phyloP scores from a whole-genome alignment of 2,113 vertebrate species.

The Carettochelys insculpta region DNA sequence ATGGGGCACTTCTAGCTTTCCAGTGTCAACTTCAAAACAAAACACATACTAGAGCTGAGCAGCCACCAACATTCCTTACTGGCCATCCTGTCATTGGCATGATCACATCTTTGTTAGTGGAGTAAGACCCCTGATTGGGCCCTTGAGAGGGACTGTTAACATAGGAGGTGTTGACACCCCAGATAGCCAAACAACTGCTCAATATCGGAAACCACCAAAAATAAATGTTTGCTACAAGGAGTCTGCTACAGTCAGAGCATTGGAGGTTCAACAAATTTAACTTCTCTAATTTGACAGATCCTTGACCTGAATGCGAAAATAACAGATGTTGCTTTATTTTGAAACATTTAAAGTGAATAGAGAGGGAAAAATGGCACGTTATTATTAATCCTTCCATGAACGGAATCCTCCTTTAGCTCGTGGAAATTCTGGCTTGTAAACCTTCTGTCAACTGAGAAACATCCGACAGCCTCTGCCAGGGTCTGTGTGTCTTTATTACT shows the following conservation, averaged over 20 bases:
- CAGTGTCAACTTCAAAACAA: conserved; percentile 1
- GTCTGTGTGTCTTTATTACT: too few relatives aligned
- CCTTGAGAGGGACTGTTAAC: background rate
- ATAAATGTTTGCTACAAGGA: too few relatives aligned
- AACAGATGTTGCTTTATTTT: background rate
- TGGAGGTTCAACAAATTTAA: background rate
- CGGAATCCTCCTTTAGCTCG: too few relatives aligned
- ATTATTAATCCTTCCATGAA: background rate
- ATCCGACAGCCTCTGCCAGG: too few relatives aligned
- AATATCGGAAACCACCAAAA: too few relatives aligned
- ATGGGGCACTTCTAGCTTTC: conserved; percentile 35
- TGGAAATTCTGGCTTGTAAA: too few relatives aligned
- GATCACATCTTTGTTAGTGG: background rate
- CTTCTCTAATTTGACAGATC: background rate
- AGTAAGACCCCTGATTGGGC: background rate
- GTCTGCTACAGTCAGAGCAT: too few relatives aligned
- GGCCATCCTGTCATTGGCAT: background rate
- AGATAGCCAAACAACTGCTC: background rate
- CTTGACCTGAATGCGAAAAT: background rate
- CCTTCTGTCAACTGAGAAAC: too few relatives aligned
- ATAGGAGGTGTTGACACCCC: background rate
- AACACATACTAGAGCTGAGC: background rate
- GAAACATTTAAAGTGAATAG: background rate
- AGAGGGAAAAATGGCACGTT: background rate
- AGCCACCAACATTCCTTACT: background rate